Conservation (phyloP, 23 tunicate species). For the Ascidia mentula region DNA sequence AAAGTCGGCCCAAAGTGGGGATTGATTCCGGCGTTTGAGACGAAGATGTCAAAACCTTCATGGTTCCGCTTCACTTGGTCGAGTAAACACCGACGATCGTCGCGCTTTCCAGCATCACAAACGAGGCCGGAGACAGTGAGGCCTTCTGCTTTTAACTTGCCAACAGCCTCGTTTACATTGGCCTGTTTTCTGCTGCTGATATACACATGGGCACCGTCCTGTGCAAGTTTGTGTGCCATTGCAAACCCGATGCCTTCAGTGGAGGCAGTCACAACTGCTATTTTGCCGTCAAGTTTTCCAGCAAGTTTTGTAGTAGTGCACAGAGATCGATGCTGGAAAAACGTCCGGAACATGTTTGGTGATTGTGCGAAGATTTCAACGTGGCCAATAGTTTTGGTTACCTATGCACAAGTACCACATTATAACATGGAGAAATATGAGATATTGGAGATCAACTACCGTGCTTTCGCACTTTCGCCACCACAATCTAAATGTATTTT, state of each 20-base stretch:
- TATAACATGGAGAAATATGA: too few relatives aligned
- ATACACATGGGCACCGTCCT: constrained; percentile 57
- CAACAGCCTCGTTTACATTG: constrained; percentile 59
- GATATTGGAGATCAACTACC: too few relatives aligned
- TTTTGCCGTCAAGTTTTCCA: constrained; percentile 42
- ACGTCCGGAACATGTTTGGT: neutral
- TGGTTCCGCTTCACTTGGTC: constrained; percentile 20
- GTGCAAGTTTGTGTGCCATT: too few relatives aligned
- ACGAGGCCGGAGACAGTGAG: constrained; percentile 48
- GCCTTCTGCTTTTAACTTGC: constrained; percentile 27
- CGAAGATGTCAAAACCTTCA: constrained; percentile 47
- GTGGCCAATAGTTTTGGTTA: too few relatives aligned
- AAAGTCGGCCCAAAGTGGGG: constrained; percentile 67
- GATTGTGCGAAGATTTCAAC: too few relatives aligned
- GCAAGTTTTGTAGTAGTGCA: neutral
- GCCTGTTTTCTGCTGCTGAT: constrained; percentile 58
- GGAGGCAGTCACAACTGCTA: constrained; percentile 76
- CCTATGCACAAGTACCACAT: too few relatives aligned
- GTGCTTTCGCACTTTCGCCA: too few relatives aligned
- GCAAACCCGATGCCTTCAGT: constrained; percentile 72
- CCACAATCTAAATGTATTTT: too few relatives aligned
- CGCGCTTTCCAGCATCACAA: constrained; percentile 58
- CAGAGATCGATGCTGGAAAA: neutral
- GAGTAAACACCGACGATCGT: constrained; percentile 30
- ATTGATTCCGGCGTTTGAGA: constrained; percentile 73